Conservation (phyloP, 2,113 vertebrate genomes). For the Nestor notabilis region DNA sequence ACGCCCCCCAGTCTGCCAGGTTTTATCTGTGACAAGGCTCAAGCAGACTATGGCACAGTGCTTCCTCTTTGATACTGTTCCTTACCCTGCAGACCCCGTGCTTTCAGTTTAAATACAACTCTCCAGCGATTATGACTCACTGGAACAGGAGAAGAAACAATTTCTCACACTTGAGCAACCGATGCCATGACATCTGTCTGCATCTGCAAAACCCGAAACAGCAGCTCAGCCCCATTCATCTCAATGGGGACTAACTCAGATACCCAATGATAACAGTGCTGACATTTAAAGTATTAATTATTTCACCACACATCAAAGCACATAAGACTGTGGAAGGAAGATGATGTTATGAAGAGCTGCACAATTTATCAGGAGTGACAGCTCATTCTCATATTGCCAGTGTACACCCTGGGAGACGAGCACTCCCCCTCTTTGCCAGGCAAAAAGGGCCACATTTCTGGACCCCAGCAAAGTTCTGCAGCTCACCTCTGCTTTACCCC, state of each 20-base stretch:
- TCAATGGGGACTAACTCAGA: not conserved
- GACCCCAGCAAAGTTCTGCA: not conserved
- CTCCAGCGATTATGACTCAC: not conserved
- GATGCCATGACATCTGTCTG: not conserved
- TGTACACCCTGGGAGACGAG: fast-evolving
- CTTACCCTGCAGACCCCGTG: not conserved
- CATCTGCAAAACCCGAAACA: not conserved
- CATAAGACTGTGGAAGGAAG: not conserved
- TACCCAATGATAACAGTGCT: not conserved
- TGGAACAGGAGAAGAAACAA: not conserved
- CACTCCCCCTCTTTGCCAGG: not conserved
- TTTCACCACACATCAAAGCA: not conserved
- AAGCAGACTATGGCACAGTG: not conserved
- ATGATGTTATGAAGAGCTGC: not conserved
- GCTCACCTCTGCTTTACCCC: not conserved
- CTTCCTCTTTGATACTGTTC: not conserved
- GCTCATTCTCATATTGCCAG: not conserved
- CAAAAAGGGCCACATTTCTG: not conserved
- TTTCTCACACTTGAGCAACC: not conserved
- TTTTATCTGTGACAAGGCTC: not conserved
- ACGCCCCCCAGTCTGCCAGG: not conserved
- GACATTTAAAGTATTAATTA: not conserved
- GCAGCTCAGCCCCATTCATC: not conserved
- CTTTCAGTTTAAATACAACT: not conserved
- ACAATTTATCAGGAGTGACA: not conserved